Conservation (phyloP, 1,140 invertebrate genomes). For the Temnothorax longispinosus region DNA sequence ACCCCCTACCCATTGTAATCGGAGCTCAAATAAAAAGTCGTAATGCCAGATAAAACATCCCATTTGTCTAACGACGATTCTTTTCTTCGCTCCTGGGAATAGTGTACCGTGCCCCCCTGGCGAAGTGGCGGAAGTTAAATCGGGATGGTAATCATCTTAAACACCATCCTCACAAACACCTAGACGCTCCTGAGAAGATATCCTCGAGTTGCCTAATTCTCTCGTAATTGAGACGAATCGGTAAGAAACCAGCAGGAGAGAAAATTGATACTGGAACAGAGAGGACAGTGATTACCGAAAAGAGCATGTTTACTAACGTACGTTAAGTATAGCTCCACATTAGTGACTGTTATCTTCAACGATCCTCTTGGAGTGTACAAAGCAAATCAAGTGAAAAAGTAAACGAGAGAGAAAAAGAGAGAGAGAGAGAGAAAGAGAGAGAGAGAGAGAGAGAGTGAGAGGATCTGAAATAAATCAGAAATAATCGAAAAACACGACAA, state of each 20-base stretch:
- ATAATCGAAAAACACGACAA: conserved; percentile 78
- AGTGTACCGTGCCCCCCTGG: conserved; percentile 27
- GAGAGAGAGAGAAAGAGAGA: too few relatives aligned
- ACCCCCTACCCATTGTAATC: conserved; percentile 75
- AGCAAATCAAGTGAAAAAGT: neutral
- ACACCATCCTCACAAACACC: conserved; percentile 80
- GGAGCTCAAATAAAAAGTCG: conserved; percentile 83
- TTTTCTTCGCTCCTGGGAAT: conserved; percentile 70
- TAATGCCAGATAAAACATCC: conserved; percentile 85
- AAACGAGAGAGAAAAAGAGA: too few relatives aligned
- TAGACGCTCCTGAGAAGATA: conserved; percentile 44
- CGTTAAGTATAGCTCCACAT: neutral
- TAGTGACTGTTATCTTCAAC: neutral
- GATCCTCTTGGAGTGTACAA: neutral
- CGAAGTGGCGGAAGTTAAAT: conserved; percentile 61
- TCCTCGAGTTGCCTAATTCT: conserved; percentile 79
- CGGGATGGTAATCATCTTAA: conserved; percentile 84
- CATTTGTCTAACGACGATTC: conserved; percentile 85
- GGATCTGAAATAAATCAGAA: conserved; percentile 67
- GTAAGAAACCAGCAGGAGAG: conserved; percentile 55
- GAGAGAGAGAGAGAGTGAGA: neutral
- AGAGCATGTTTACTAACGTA: neutral
- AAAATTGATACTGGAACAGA: conserved; percentile 13
- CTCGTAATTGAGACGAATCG: conserved; percentile 82
- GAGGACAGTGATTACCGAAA: neutral